Percentiles rank a stretch among this genome's conserved stretches.
phyloP scores from a whole-genome alignment of 92 coral and sea anemone genomes.

The Blastomussa wellsi region DNA sequence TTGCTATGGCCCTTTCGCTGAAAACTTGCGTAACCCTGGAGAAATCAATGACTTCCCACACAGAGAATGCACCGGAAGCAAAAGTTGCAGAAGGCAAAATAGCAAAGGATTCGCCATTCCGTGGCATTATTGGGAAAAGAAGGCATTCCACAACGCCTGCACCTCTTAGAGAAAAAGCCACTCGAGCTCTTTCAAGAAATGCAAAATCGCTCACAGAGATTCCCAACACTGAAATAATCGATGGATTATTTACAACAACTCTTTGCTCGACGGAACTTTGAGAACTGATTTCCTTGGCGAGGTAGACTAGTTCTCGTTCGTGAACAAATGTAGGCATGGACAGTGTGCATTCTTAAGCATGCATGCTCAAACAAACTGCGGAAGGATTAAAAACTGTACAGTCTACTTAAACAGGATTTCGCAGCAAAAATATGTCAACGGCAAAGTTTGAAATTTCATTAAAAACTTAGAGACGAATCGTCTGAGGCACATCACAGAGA shows the following conservation, averaged over 20 bases:
- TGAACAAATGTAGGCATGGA: background rate
- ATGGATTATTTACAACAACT: constrained; percentile 42
- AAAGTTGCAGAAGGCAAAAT: background rate
- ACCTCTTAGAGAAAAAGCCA: background rate
- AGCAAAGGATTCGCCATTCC: background rate
- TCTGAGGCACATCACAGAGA: background rate
- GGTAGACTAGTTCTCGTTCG: background rate
- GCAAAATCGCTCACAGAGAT: constrained; percentile 38
- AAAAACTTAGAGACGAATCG: background rate
- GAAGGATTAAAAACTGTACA: background rate
- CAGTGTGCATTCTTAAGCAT: background rate
- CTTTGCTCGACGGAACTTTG: constrained; percentile 45
- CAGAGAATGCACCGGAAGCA: background rate
- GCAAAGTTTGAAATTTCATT: background rate
- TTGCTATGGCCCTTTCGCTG: constrained; percentile 39
- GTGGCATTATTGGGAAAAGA: constrained; percentile 13
- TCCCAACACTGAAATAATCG: constrained; percentile 35
- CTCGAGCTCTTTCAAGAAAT: constrained; percentile 8
- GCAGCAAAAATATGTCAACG: background rate
- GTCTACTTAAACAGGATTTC: background rate
- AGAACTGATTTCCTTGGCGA: background rate
- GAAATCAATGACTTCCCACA: background rate
- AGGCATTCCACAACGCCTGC: constrained; percentile 42
- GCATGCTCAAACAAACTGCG: background rate
- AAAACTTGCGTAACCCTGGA: constrained; percentile 28